These are phyloP conservation scores for Hyphantria cunea DNA, from an alignment of 1,140 invertebrate species.

Conservation along the genomic window DNA sequence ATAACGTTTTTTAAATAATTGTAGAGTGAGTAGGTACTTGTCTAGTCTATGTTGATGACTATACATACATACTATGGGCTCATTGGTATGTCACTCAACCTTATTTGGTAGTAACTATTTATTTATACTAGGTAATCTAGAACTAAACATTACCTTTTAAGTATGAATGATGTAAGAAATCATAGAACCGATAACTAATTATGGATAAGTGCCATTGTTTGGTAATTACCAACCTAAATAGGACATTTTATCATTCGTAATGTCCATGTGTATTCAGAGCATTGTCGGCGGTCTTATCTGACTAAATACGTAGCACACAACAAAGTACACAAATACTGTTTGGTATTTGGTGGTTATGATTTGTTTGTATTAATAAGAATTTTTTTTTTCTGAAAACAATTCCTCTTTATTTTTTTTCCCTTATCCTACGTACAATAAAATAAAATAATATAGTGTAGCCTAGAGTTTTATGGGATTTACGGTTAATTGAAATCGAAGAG, in stretches of 20 bases:
- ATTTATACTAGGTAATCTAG: neutral
- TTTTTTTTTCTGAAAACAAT: too few species aligned
- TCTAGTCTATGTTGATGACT: too few species aligned
- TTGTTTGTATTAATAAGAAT: too few species aligned
- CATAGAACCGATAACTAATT: slow-evolving; percentile 12
- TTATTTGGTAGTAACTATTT: too few species aligned
- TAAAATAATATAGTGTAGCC: neutral
- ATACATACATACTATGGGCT: too few species aligned
- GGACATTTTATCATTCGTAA: slow-evolving; percentile 46
- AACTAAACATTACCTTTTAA: slow-evolving; percentile 1
- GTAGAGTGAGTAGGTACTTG: neutral
- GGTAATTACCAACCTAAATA: slow-evolving; percentile 54
- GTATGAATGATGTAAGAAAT: neutral
- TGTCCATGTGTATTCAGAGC: slow-evolving; percentile 44
- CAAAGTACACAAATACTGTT: slow-evolving; percentile 2
- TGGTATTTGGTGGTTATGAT: neutral
- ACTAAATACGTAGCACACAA: slow-evolving; percentile 6
- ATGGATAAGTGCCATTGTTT: slow-evolving; percentile 32
- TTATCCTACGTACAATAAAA: neutral
- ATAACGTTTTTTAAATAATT: neutral
- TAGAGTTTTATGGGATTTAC: too few species aligned
- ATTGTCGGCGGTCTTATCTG: slow-evolving; percentile 40
- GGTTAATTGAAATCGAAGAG: too few species aligned
- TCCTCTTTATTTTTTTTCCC: too few species aligned
- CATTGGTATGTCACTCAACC: too few species aligned